Conservation (phyloP, 2,113 vertebrate species). For the Lagopus leucura region DNA sequence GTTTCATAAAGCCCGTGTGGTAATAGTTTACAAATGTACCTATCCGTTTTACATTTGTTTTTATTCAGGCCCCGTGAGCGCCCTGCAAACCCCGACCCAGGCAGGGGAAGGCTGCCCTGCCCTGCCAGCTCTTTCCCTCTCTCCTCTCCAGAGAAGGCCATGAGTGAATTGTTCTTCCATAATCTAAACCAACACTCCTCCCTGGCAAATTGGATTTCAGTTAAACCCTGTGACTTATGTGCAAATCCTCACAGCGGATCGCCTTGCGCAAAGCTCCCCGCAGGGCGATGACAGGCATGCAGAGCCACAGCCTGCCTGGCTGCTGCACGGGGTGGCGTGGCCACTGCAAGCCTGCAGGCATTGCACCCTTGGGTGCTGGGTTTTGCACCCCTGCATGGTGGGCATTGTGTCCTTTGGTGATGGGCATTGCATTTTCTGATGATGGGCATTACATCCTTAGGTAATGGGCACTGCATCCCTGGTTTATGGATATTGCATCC, state of each 20-base stretch:
- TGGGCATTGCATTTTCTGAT: no score
- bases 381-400: no score
- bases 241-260: conserved; percentile 57
- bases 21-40: conserved; percentile 75
- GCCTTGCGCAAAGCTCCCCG: conserved; percentile 59
- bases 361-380: rapidly evolving
- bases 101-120: neutral
- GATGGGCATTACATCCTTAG: no score
- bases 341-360: rapidly evolving
- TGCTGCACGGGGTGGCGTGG: neutral
- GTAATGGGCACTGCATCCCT: no score
- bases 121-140: neutral
- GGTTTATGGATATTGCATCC: no score
- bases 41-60: conserved; percentile 72
- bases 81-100: conserved; percentile 11
- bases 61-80: conserved; percentile 53
- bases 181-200: conserved; percentile 70
- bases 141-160: neutral
- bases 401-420: no score
- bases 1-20: conserved; percentile 64
- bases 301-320: neutral
- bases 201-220: conserved; percentile 40
- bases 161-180: conserved; percentile 64
- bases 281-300: neutral
- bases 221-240: conserved; percentile 59